phyloP scores from a whole-genome alignment of 2,888 invertebrate species.

The Bombylius major region DNA sequence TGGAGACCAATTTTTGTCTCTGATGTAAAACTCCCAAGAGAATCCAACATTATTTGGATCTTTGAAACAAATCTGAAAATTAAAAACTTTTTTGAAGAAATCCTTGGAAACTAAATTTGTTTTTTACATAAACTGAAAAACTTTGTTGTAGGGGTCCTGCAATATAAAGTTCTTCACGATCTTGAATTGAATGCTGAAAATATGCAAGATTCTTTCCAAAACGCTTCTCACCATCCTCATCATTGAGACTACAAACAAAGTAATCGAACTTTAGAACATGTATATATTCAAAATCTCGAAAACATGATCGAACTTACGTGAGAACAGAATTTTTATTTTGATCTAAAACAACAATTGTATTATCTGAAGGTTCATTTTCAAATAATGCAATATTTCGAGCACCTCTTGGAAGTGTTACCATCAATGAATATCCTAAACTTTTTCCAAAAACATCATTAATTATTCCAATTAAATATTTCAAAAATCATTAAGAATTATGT shows the following conservation, averaged over 20 bases:
- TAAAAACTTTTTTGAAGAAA: constrained; percentile 5
- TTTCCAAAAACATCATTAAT: too few species aligned
- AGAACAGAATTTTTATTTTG: constrained; percentile 40
- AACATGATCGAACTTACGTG: constrained; percentile 35
- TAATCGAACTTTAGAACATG: background rate
- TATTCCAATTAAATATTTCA: too few species aligned
- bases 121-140: constrained; percentile 45
- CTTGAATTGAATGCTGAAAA: constrained; percentile 39
- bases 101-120: background rate
- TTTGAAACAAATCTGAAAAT: constrained; percentile 11
- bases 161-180: constrained; percentile 45
- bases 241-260: constrained; percentile 23
- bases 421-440: constrained; percentile 26
- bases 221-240: constrained; percentile 35
- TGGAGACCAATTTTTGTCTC: constrained; percentile 6
- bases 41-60: constrained; percentile 6
- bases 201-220: constrained; percentile 39
- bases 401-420: constrained; percentile 44
- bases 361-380: constrained; percentile 42
- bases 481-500: too few species aligned
- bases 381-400: constrained; percentile 47
- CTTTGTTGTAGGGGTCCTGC: constrained; percentile 49
- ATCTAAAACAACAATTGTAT: constrained; percentile 46
- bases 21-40: constrained; percentile 7
- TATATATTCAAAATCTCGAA: too few species aligned